phyloP scores from a whole-genome alignment of 23 tunicate species.

The Botrylloides violaceus region DNA sequence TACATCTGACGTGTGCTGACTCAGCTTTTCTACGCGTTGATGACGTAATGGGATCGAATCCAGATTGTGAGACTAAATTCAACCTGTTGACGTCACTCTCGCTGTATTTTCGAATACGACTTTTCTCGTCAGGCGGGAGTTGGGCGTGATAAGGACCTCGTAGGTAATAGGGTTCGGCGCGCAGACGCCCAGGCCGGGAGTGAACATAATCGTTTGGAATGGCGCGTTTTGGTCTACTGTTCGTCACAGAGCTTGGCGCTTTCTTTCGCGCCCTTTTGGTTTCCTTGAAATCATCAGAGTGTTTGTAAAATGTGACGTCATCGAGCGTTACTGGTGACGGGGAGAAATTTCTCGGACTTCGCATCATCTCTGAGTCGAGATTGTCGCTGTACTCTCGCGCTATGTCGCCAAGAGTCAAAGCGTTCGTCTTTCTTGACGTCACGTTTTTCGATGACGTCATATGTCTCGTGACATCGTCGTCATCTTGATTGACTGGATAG shows the following conservation, averaged over 20 bases:
- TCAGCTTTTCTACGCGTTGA: conserved; percentile 17
- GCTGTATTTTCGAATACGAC: conserved; percentile 9
- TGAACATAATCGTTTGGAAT: conserved; percentile 6
- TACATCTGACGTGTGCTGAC: conserved; percentile 1
- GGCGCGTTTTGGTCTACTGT: conserved; percentile 13
- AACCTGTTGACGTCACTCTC: conserved; percentile 19
- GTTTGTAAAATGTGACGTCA: conserved; percentile 7
- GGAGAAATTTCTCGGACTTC: neutral
- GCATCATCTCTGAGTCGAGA: neutral
- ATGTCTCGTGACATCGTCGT: conserved; percentile 1
- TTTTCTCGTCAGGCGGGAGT: neutral
- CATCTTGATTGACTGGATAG: neutral
- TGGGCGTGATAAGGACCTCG: too few species aligned
- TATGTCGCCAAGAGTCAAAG: conserved; percentile 7
- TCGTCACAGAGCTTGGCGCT: neutral
- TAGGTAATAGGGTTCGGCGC: too few species aligned
- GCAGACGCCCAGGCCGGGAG: neutral
- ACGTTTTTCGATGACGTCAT: neutral
- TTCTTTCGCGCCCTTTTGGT: conserved; percentile 1
- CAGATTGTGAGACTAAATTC: conserved; percentile 5
- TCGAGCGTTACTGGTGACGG: neutral
- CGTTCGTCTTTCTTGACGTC: neutral
- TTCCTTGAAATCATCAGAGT: neutral
- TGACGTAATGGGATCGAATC: conserved; percentile 6
- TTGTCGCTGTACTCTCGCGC: conserved; percentile 7